Percentiles rank a stretch among this genome's conserved stretches.
Evolutionary conservation across 1,140 invertebrate genomes (phyloP).

Genomic region (Stenopsyche tienmushanensis): DNA sequence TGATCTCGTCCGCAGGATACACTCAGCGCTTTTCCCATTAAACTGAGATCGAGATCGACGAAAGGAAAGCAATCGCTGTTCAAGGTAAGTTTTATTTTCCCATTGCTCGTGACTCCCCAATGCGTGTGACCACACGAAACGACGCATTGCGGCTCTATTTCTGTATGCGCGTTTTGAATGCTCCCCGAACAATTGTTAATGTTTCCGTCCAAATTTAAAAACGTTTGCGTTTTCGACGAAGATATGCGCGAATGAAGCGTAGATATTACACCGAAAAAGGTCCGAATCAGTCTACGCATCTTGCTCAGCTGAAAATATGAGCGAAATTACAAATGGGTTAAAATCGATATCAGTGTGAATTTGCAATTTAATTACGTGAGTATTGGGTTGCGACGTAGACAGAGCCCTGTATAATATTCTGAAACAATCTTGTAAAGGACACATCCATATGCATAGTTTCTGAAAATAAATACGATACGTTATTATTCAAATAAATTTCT

Average conservation of each 20-base stretch:
- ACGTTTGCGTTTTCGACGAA: slow-evolving; percentile 5
- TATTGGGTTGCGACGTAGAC: slow-evolving; percentile 32
- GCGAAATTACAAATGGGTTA: too few species aligned
- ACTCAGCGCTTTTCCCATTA: slow-evolving; percentile 33
- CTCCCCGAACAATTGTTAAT: not conserved
- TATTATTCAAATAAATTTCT: not conserved
- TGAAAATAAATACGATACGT: slow-evolving; percentile 16
- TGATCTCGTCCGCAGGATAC: slow-evolving; percentile 38
- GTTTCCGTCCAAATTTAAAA: too few species aligned
- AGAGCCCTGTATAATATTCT: slow-evolving; percentile 31
- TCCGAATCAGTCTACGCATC: slow-evolving; percentile 38
- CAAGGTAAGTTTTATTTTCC: slow-evolving; percentile 26
- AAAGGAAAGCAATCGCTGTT: slow-evolving; percentile 15
- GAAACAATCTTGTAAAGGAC: slow-evolving; percentile 39
- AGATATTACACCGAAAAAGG: slow-evolving; percentile 36
- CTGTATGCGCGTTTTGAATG: not conserved
- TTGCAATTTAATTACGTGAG: too few species aligned
- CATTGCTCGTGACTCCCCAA: slow-evolving; percentile 29
- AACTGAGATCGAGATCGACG: slow-evolving; percentile 31
- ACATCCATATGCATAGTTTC: slow-evolving; percentile 38
- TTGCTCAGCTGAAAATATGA: slow-evolving; percentile 35
- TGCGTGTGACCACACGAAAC: slow-evolving; percentile 32
- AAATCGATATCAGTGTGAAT: too few species aligned
- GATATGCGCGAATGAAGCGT: slow-evolving; percentile 33
- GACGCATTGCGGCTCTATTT: too few species aligned